Percentiles rank a stretch among this genome's conserved stretches.
Evolutionary conservation across 2,797 vertebrate species (phyloP).

Genomic region (Lagocephalus sceleratus): DNA sequence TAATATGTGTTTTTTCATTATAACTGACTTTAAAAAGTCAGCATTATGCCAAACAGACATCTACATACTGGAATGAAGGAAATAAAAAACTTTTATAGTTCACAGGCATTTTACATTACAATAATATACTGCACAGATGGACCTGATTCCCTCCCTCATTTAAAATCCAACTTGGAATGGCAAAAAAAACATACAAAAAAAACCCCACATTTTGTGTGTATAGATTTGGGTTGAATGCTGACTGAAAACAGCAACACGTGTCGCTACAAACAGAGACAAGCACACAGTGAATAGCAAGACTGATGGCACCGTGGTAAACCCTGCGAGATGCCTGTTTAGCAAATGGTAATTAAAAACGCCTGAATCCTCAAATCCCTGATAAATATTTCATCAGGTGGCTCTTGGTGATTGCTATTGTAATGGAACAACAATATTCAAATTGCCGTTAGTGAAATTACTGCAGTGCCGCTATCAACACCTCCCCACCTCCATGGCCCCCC

Average conservation of each 20-base stretch:
- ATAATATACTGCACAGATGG: neutral
- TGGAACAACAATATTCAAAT: slow-evolving; percentile 69
- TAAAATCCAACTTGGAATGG: neutral
- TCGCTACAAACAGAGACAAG: slow-evolving; percentile 22
- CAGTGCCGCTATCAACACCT: slow-evolving; percentile 12
- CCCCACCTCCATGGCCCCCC: neutral
- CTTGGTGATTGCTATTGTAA: slow-evolving; percentile 68
- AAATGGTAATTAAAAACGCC: slow-evolving; percentile 76
- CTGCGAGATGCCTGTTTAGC: slow-evolving; percentile 60
- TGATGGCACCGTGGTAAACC: slow-evolving; percentile 38
- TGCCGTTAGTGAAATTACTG: slow-evolving; percentile 50
- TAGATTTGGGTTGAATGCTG: slow-evolving; percentile 9
- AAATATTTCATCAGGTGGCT: slow-evolving; percentile 76
- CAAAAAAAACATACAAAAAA: neutral
- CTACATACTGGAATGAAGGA: too few species aligned
- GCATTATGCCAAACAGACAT: too few species aligned
- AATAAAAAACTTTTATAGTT: too few species aligned
- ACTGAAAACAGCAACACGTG: slow-evolving; percentile 24
- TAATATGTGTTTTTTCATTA: too few species aligned
- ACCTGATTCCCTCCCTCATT: neutral
- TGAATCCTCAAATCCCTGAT: slow-evolving; percentile 70
- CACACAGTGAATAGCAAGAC: slow-evolving; percentile 49
- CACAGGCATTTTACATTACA: too few species aligned
- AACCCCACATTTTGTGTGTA: neutral
- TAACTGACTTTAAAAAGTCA: too few species aligned